phyloP scores from a whole-genome alignment of 2,113 vertebrate genomes.

The Sialia sialis region DNA sequence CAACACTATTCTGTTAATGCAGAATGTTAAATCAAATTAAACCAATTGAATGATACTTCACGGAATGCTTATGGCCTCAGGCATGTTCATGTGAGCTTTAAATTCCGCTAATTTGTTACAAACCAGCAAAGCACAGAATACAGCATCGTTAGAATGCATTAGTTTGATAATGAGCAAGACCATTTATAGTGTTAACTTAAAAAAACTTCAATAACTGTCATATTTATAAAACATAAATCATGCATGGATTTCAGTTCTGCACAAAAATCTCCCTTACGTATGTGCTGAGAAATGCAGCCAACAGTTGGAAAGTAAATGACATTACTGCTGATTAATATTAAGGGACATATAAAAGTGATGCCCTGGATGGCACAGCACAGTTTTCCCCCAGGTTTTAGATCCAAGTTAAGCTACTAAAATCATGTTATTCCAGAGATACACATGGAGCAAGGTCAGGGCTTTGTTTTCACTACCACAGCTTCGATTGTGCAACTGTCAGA shows the following conservation, averaged over 20 bases:
- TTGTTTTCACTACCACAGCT: background rate
- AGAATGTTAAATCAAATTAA: background rate
- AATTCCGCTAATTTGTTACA: background rate
- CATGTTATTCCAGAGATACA: background rate
- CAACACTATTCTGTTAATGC: background rate
- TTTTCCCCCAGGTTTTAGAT: background rate
- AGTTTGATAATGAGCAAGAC: background rate
- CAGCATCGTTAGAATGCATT: background rate
- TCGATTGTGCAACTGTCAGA: background rate
- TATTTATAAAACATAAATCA: background rate
- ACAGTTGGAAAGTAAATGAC: background rate
- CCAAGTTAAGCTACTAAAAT: background rate
- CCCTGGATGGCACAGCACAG: background rate
- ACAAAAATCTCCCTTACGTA: background rate
- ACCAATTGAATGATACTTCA: background rate
- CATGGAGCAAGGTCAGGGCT: background rate
- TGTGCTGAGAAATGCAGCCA: background rate
- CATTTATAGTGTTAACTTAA: background rate
- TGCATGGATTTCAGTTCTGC: background rate
- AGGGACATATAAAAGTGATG: background rate
- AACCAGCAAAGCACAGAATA: background rate
- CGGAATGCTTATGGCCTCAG: background rate
- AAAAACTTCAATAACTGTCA: background rate
- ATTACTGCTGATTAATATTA: background rate
- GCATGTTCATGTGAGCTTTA: background rate